phyloP scores from a whole-genome alignment of 64 coral and sea anemone species.

The Orbicella faveolata region DNA sequence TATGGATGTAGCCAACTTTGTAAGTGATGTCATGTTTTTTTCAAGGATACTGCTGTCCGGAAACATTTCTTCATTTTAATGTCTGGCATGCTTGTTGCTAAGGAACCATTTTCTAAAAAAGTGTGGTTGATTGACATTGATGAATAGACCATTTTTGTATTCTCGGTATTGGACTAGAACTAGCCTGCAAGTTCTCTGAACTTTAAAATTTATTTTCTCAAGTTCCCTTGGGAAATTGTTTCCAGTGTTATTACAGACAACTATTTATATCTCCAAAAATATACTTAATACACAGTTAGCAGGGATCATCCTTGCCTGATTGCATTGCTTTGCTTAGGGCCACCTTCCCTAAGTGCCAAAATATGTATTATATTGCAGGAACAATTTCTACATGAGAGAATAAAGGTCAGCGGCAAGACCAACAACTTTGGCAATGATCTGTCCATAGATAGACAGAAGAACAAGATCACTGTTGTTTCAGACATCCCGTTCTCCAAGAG shows the following conservation, averaged over 20 bases:
- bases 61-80: too few relatives aligned
- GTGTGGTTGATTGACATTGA: too few relatives aligned
- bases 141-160: too few relatives aligned
- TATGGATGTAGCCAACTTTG: conserved; percentile 92
- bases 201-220: too few relatives aligned
- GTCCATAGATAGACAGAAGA: conserved; percentile 73
- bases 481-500: conserved; percentile 98
- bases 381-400: conserved; percentile 80
- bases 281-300: neutral
- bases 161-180: too few relatives aligned
- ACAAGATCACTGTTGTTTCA: conserved; percentile 83
- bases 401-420: conserved; percentile 94
- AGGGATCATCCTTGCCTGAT: neutral
- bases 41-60: neutral
- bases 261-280: too few relatives aligned
- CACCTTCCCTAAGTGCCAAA: conserved; percentile 78
- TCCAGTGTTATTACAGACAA: too few relatives aligned
- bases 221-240: too few relatives aligned
- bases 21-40: conserved; percentile 54
- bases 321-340: conserved; percentile 55
- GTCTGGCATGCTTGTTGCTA: too few relatives aligned
- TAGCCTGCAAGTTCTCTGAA: too few relatives aligned
- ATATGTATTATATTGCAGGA: conserved; percentile 56
- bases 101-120: too few relatives aligned
- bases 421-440: conserved; percentile 87